Conservation (phyloP, 2,797 vertebrate genomes). For the Ptychadena robeensis region DNA sequence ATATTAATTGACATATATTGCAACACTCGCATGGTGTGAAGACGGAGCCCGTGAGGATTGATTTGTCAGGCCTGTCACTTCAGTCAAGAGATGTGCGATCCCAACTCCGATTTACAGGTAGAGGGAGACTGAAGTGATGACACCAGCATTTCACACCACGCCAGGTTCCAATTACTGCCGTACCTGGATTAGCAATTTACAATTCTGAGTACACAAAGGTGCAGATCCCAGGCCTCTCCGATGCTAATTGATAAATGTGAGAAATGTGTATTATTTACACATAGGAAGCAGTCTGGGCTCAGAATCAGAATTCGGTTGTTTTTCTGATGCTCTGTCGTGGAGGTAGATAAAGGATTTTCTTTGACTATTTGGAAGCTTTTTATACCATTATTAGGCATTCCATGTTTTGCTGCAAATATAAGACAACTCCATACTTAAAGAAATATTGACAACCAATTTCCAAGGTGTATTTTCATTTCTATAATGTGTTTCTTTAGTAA, state of each 20-base stretch:
- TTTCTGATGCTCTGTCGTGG: not conserved
- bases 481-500: not conserved
- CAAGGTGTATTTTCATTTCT: not conserved
- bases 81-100: slow-evolving; percentile 76
- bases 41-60: slow-evolving; percentile 80
- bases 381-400: not conserved
- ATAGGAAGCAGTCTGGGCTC: slow-evolving; percentile 40
- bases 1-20: slow-evolving; percentile 80
- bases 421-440: not conserved
- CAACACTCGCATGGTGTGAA: slow-evolving; percentile 79
- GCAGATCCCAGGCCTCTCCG: slow-evolving; percentile 60
- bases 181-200: slow-evolving; percentile 74
- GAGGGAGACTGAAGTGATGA: slow-evolving; percentile 71
- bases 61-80: slow-evolving; percentile 79
- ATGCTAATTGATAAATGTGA: slow-evolving; percentile 67
- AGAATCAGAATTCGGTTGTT: slow-evolving; percentile 34
- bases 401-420: not conserved
- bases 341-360: not conserved
- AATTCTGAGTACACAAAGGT: slow-evolving; percentile 66
- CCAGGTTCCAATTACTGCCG: slow-evolving; percentile 71
- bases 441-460: not conserved
- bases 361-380: not conserved
- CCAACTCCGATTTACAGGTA: slow-evolving; percentile 77
- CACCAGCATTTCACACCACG: slow-evolving; percentile 71
- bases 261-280: slow-evolving; percentile 60